These are phyloP conservation scores for Diarsia brunnea DNA, from an alignment of 2,888 invertebrate genomes.

Conservation along the genomic window DNA sequence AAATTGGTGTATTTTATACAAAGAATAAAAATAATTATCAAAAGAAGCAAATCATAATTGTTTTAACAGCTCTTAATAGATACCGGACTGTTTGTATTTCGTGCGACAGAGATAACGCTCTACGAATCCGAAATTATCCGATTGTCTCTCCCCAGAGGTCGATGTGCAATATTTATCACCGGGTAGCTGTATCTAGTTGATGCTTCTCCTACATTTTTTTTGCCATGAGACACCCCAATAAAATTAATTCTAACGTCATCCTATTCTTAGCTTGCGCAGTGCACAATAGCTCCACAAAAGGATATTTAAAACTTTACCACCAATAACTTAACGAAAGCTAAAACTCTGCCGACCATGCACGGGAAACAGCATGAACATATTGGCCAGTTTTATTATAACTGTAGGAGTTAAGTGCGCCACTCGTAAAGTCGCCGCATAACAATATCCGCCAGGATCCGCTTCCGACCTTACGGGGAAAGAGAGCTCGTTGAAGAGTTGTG, in stretches of 20 bases:
- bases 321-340: constrained; percentile 3
- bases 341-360: constrained; percentile 7
- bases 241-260: neutral
- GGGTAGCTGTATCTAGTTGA: too few relatives aligned
- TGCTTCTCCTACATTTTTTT: neutral
- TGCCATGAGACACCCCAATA: neutral
- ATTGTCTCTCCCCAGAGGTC: too few relatives aligned
- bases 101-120: too few relatives aligned
- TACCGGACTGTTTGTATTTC: too few relatives aligned
- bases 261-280: constrained; percentile 5
- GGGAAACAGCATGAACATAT: constrained; percentile 39
- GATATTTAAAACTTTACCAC: constrained; percentile 31
- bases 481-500: constrained; percentile 19
- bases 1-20: too few relatives aligned
- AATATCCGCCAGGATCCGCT: constrained; percentile 55
- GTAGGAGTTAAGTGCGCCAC: constrained; percentile 51
- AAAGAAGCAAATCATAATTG: too few relatives aligned
- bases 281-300: neutral
- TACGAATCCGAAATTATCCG: too few relatives aligned
- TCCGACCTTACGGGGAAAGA: constrained; percentile 41
- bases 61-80: too few relatives aligned
- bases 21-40: too few relatives aligned
- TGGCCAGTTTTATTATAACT: constrained; percentile 55
- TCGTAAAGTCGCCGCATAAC: constrained; percentile 54
- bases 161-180: too few relatives aligned